Conservation (phyloP, 2,797 vertebrate genomes). For the Rhinogobio ventralis region DNA sequence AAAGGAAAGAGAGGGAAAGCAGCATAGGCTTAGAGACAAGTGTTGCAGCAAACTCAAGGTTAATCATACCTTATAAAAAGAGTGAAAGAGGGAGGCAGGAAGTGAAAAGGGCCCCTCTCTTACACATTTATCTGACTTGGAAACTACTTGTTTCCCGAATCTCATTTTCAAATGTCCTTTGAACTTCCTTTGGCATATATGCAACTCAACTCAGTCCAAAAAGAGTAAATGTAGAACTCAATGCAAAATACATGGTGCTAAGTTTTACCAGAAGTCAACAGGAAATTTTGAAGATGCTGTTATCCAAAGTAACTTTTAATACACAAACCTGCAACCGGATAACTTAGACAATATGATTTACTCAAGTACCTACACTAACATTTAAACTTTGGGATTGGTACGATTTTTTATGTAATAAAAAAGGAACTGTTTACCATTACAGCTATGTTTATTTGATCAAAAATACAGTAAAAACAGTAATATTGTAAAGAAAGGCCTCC, state of each 20-base stretch:
- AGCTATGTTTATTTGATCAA: not conserved
- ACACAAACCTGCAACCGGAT: not conserved
- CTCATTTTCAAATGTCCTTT: conserved; percentile 14
- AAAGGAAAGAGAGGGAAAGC: not conserved
- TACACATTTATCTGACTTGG: conserved; percentile 11
- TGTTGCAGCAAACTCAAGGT: conserved; percentile 44
- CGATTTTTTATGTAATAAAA: not conserved
- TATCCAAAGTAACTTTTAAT: conserved; percentile 14
- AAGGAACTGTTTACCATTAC: not conserved
- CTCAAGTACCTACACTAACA: not conserved
- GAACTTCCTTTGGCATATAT: conserved; percentile 1
- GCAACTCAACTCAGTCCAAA: not conserved
- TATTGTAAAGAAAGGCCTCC: no score
- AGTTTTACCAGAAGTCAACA: not conserved
- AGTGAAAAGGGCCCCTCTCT: conserved; percentile 10
- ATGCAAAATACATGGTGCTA: not conserved
- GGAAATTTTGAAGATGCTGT: not conserved
- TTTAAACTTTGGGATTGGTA: not conserved
- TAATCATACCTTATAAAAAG: conserved; percentile 37
- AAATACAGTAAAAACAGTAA: no score
- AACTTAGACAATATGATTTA: not conserved
- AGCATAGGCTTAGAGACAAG: not conserved
- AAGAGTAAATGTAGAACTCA: conserved; percentile 22
- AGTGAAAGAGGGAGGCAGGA: conserved; percentile 9
- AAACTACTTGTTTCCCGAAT: conserved; percentile 21